Conservation (phyloP, 2,797 vertebrate genomes). For the Diceros bicornis region DNA sequence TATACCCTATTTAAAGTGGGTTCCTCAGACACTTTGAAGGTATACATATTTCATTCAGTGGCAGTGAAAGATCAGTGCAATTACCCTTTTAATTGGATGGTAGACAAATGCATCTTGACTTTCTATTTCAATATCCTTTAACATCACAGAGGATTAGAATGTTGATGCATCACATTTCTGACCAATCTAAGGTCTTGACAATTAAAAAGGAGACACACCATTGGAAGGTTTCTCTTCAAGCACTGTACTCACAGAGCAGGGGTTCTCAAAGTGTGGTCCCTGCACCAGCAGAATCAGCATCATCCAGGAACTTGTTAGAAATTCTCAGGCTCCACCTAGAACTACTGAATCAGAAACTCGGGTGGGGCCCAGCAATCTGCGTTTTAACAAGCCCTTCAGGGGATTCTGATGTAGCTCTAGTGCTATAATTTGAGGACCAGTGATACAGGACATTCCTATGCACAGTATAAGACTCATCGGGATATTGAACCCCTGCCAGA, state of each 20-base stretch:
- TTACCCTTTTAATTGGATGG: slow-evolving; percentile 33
- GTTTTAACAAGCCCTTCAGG: not conserved
- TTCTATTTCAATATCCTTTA: not conserved
- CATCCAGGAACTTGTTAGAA: not conserved
- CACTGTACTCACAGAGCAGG: not conserved
- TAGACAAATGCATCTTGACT: not conserved
- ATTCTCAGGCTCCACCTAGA: not conserved
- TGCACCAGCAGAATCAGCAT: not conserved
- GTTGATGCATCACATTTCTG: not conserved
- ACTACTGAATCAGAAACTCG: not conserved
- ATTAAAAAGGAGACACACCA: not conserved
- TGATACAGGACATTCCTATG: not conserved
- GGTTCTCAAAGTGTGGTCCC: not conserved
- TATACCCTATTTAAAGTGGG: not conserved
- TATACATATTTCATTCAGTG: not conserved
- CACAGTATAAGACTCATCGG: not conserved
- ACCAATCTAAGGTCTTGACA: not conserved
- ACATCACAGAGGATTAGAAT: not conserved
- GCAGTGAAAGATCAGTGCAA: not conserved
- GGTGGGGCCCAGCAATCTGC: not conserved
- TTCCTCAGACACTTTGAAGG: not conserved
- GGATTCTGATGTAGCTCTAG: not conserved
- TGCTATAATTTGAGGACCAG: not conserved
- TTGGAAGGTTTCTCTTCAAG: not conserved
- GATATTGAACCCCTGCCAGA: not conserved